Base-by-base conservation (phyloP, 2,888 invertebrate species). In the Melanostoma mellinum region DNA sequence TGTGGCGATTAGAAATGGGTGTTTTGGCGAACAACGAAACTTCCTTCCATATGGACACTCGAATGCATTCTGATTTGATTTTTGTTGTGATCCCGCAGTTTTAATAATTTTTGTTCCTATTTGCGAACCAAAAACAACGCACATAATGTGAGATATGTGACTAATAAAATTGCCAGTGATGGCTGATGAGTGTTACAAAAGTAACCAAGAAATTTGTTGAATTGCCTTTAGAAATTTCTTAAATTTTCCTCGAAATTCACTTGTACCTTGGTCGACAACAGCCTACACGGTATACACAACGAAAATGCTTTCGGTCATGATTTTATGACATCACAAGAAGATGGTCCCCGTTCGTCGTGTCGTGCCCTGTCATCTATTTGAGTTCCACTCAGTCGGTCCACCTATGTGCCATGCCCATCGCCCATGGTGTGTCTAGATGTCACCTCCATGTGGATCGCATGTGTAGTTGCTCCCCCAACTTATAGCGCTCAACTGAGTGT, bases 401-500 rank as follows among this genome's bases (percentile, higher is more conserved):
- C 44, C 40, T 10, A 52, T 42, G 6, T 42, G 52, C 32, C 30
- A 10, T 6, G 10, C 6, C 20, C 32, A 32, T 42, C 6, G 42
- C 42, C 42, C 32, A 50, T 50, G 6, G 0, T 32, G 8, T 4
- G 20, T n/a, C 2, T 8, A 42, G 10, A n/a, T 50, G 52, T 50
- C 42, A 36, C 44, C 50, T 32, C 61, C n/a, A 6, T 78, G 82
- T 84, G 65, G 82, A 73, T 53, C 78, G 52, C 36, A 78, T 78
- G 56, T 74, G 84, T 79, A 74, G 79, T 79, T 84, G 84, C 74
- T 79, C 71, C 71, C 74, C 58, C 84, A 84, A 79, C 84, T 75
- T 72, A 75, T 79, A 65, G 40, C 75, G 67, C 79, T 84, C 84
- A 84, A 84, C 84, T 84, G 84, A 84, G 79, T 75, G 74, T 84